Evolutionary conservation across 2,113 vertebrate species (phyloP), one percentile per base, ranked within the genome.

Genomic region (Eonycteris spelaea): DNA sequence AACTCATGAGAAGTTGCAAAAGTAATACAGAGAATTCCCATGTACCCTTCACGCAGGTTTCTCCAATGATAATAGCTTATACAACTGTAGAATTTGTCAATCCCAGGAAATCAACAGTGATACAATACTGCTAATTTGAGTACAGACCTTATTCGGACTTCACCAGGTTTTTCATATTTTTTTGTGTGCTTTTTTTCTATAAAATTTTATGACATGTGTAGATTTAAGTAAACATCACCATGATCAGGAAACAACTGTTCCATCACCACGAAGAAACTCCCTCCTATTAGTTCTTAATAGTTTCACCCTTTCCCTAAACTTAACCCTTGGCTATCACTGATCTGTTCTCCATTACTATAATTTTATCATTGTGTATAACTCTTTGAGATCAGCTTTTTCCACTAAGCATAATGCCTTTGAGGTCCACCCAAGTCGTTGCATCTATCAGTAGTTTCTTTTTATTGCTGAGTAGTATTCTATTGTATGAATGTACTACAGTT

Each of bases 1-100:
- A 30, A 65, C n/a, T 75, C 70, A 85, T 6, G 94, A 94, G 77
- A 61, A 67, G 74, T 59, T 95, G 33, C 15, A 96, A 92, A 95
- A 78, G 88, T 43, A 90, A 67, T 45, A 83, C 15, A 95, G 67
- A 89, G 59, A 88, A 83, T 94, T 82, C 28, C 53, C 53, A 93
- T 11, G 24, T 86, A 45, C 51, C 15, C 51, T 92, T 96, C 77
- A 83, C 0, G 8, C 24, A 86, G 55, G 22, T 35, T 70, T 95
- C 57, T 71, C 68, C 91, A 94, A 57, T 53, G 68, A 77, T 61
- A 78, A 67, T 57, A 74, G 35, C 57, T 95, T 92, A 90, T 12
- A 80, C 71, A 80, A 90, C 30, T 65, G 89, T 2, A 73, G 30
- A 70, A 24, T 8, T 57, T 80, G 65, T 38, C 48, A 75, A 90